Evolutionary conservation across 23 tunicate species (phyloP), one percentile per base, ranked within the genome.

Genomic region (Styela clava): DNA sequence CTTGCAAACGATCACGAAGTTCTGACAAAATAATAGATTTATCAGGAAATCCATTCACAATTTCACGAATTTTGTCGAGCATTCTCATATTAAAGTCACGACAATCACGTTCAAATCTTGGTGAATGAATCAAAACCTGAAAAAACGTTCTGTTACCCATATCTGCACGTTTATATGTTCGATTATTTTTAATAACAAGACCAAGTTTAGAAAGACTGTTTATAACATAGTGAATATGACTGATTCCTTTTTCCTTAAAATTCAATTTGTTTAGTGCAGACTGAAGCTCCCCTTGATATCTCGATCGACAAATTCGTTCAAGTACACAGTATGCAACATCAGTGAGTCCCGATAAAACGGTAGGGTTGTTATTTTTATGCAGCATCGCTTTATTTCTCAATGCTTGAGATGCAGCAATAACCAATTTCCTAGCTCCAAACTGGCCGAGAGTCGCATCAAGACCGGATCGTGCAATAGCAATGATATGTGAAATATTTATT

Each of bases 251-350:
- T 25, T 76, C 62, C 0, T 26, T 34, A 51, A 76, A 76, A 51
- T 36, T 28, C 65, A 36, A 24, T 35, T 82, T 91, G 64, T 84
- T 87, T 1, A 92, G 74, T 24, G 79, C 79, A n/a, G 86, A 82
- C 76, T 86, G 91, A 20, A 92, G 52, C 68, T 86, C 97, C 19
- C 97, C 97, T 44, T 92, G 92, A 78, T 79, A 83, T 68, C 97
- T 83, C 2, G 97, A 78, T 19, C 97, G 74, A 3, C 88, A 91
- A 61, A 92, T 83, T 33, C 86, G 63, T 63, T 92, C 97, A 68
- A 92, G 65, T n/a, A 92, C 81, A 69, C 92, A 87, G 62, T 87
- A 92, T 26, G 83, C 83, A 32, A 83, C 30, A 24, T 83, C 88
- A 24, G 79, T 61, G 24, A 87, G 63, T 0, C 79, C 67, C 1